Evolutionary conservation across 2,797 vertebrate genomes (phyloP), one percentile per base, ranked within the genome.

Genomic region (Myiotriccus ornatus): DNA sequence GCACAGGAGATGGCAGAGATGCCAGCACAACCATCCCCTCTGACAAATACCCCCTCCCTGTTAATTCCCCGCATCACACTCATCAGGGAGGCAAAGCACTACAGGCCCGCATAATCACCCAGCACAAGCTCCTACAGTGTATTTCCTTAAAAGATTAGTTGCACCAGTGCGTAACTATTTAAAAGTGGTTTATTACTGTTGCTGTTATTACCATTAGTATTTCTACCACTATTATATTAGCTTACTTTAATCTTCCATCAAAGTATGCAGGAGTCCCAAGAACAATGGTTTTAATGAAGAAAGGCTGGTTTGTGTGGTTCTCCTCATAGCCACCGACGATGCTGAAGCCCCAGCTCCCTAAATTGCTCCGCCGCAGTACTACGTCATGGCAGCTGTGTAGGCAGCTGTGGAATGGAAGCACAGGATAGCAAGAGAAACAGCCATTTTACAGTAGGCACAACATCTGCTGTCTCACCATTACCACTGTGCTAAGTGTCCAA

Each of bases 261-360:
- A 99, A 99, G 97, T 99, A 99, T 0, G 99, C 99, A 8, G 99
- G 99, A n/a, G 99, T 99, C 94, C 99, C 99, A 46, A 99, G 98
- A 87, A 99, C 99, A 63, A 99, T 99, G 10, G 99, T 99, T 97
- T 99, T 99, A 95, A 99, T 99, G 97, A 99, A 99, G 98, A 99
- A 99, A 16, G 99, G 99, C 98, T 99, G 99, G 97, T 99, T 99
- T 92, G 98, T 98, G 84, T 99, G 99, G 97, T 98, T 99, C 96
- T 99, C 99, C 97, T 99, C 99, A 4, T 99, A 99, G 71, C 99
- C 99, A 6, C 99, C 99, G 0, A 99, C 99, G 6, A 99, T 99
- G 96, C 99, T 99, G 96, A 99, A 99, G 81, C 99, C 99, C 99
- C 99, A 99, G 96, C 99, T 99, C 83, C 99, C 99, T 15, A 99